A percentile compares a stretch with the other conserved stretches of the same genome.
Conservation (phyloP, 2,797 vertebrate genomes). For the Pygocentrus nattereri region DNA sequence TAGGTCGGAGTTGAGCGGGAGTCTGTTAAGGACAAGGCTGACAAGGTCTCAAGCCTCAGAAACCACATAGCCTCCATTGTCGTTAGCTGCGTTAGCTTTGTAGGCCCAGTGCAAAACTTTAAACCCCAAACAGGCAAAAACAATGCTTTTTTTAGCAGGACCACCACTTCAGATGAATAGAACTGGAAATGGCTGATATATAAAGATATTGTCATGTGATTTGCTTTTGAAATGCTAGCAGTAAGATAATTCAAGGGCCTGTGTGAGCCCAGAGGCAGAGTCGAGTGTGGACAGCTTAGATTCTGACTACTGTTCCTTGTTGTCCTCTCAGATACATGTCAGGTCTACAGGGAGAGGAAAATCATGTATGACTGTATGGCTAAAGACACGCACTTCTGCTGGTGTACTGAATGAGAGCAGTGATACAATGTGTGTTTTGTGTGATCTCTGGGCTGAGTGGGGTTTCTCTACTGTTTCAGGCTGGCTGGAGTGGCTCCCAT, state of each 20-base stretch:
- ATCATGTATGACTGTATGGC: not conserved
- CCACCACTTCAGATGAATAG: too few relatives aligned
- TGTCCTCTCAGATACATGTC: not conserved
- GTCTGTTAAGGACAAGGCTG: too few relatives aligned
- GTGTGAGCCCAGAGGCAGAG: not conserved
- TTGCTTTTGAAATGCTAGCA: too few relatives aligned
- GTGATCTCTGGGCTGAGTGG: not conserved
- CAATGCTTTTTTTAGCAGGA: too few relatives aligned
- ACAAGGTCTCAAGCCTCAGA: too few relatives aligned
- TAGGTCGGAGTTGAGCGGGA: too few relatives aligned
- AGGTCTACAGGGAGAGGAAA: not conserved
- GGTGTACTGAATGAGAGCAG: not conserved
- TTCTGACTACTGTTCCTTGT: not conserved
- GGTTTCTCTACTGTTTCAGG: slow-evolving; percentile 5
- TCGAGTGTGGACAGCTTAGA: not conserved
- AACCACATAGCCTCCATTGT: too few relatives aligned
- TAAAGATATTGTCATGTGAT: too few relatives aligned
- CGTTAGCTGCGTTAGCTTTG: too few relatives aligned
- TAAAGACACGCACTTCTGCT: not conserved
- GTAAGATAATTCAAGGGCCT: not conserved
- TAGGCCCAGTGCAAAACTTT: too few relatives aligned
- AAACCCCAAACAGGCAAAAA: too few relatives aligned
- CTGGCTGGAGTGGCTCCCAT: slow-evolving; percentile 19
- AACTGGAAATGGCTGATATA: too few relatives aligned
- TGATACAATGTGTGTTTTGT: not conserved